Conservation (phyloP, 2,797 vertebrate species). For the Harpagifer antarcticus region DNA sequence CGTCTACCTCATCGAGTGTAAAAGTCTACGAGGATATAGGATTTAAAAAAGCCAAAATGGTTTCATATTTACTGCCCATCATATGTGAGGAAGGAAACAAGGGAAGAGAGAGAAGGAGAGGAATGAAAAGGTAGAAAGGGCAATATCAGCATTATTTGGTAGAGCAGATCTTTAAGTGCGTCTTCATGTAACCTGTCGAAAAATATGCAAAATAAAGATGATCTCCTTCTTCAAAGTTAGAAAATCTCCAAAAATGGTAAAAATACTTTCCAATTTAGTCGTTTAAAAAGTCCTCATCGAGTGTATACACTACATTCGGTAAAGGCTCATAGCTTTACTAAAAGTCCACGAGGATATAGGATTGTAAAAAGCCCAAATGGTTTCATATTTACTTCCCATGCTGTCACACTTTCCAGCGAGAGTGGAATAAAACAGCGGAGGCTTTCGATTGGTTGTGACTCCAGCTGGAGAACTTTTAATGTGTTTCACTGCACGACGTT, state of each 20-base stretch:
- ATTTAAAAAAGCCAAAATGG: constrained; percentile 32
- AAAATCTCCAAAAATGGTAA: not conserved
- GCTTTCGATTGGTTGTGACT: constrained; percentile 30
- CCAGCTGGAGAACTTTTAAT: constrained; percentile 59
- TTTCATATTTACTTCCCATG: constrained; percentile 41
- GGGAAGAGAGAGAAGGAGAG: too few species aligned
- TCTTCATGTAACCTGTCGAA: too few species aligned
- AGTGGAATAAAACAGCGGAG: constrained; percentile 42
- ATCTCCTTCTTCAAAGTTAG: too few species aligned
- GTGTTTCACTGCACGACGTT: constrained; percentile 31
- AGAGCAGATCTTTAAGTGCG: too few species aligned
- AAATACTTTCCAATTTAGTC: not conserved
- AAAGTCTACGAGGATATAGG: constrained; percentile 6
- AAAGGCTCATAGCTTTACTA: not conserved
- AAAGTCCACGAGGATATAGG: constrained; percentile 4
- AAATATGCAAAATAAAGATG: too few species aligned
- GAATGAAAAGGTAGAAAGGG: too few species aligned
- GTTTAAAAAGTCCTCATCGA: not conserved
- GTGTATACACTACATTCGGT: not conserved
- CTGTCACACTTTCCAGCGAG: constrained; percentile 65
- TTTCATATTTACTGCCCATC: constrained; percentile 42
- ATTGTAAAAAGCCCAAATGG: constrained; percentile 35
- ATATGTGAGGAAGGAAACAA: too few species aligned
- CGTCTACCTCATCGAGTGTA: not conserved
- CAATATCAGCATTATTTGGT: too few species aligned